phyloP scores from a whole-genome alignment of 2,888 invertebrate genomes.

The Panzeria rudis region DNA sequence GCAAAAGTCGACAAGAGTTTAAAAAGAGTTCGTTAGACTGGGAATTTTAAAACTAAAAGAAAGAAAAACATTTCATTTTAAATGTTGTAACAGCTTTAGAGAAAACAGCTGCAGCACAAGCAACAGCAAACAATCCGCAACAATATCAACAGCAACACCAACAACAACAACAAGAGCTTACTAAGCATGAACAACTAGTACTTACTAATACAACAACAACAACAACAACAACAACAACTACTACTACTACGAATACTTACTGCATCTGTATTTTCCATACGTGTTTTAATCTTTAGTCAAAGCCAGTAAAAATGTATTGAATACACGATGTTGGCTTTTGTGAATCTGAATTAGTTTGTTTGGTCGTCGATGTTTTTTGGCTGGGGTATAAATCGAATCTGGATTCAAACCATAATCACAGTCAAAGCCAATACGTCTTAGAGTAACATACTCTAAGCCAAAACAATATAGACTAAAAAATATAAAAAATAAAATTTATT shows the following conservation, averaged over 20 bases:
- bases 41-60: slow-evolving; percentile 44
- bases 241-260: slow-evolving; percentile 12
- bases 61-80: slow-evolving; percentile 59
- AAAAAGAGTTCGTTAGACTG: slow-evolving; percentile 69
- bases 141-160: background rate
- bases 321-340: slow-evolving; percentile 41
- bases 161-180: slow-evolving; percentile 14
- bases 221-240: slow-evolving; percentile 18
- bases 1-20: slow-evolving; percentile 64
- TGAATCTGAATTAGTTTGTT: slow-evolving; percentile 61
- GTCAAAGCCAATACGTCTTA: slow-evolving; percentile 80
- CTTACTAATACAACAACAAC: background rate
- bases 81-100: slow-evolving; percentile 68
- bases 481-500: slow-evolving; percentile 33
- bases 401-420: slow-evolving; percentile 80
- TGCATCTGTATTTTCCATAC: slow-evolving; percentile 29
- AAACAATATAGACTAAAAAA: slow-evolving; percentile 21
- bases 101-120: slow-evolving; percentile 70
- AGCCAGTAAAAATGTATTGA: slow-evolving; percentile 44
- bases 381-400: slow-evolving; percentile 83
- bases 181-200: slow-evolving; percentile 47
- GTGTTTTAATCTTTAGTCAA: slow-evolving; percentile 34
- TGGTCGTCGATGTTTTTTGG: slow-evolving; percentile 62
- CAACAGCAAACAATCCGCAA: slow-evolving; percentile 19
- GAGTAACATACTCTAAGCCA: slow-evolving; percentile 76